phyloP scores from a whole-genome alignment of 2,113 vertebrate species.

The Condylura cristata region DNA sequence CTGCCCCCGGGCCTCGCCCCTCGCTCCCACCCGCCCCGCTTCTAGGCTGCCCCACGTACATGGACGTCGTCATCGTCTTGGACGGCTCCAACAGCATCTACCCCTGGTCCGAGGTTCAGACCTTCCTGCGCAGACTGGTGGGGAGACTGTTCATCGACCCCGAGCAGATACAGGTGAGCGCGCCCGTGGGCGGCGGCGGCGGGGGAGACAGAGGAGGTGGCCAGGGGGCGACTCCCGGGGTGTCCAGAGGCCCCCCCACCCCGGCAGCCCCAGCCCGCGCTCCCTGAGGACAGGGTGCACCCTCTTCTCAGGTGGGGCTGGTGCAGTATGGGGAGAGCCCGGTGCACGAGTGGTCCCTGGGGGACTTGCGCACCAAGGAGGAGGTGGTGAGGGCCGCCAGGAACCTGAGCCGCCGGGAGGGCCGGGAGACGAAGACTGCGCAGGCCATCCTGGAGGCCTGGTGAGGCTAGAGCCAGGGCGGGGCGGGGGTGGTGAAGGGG shows the following conservation, averaged over 20 bases:
- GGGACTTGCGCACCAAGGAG: conserved; percentile 90
- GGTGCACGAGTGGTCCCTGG: conserved; percentile 94
- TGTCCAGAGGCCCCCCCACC: not conserved
- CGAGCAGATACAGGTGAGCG: conserved; percentile 94
- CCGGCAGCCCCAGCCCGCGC: not conserved
- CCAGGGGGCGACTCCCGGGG: not conserved
- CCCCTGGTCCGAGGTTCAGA: conserved; percentile 97
- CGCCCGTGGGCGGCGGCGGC: not conserved
- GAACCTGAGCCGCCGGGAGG: conserved; percentile 96
- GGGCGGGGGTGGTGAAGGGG: too few species aligned
- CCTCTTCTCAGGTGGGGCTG: conserved; percentile 93
- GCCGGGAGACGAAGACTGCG: conserved; percentile 94
- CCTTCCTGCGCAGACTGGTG: conserved; percentile 96
- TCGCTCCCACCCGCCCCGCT: not conserved
- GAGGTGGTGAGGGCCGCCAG: conserved; percentile 93
- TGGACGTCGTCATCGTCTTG: conserved; percentile 97
- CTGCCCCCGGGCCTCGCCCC: not conserved
- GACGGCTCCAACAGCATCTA: conserved; percentile 99
- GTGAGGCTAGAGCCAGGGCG: conserved; percentile 87
- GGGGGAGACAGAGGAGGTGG: not conserved
- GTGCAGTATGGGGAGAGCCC: conserved; percentile 95
- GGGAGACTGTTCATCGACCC: conserved; percentile 96
- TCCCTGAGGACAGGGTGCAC: too few species aligned
- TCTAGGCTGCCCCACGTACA: conserved; percentile 95
- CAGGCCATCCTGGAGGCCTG: conserved; percentile 92